Conservation (phyloP, 2,797 vertebrate species). For the Siniperca undulata region DNA sequence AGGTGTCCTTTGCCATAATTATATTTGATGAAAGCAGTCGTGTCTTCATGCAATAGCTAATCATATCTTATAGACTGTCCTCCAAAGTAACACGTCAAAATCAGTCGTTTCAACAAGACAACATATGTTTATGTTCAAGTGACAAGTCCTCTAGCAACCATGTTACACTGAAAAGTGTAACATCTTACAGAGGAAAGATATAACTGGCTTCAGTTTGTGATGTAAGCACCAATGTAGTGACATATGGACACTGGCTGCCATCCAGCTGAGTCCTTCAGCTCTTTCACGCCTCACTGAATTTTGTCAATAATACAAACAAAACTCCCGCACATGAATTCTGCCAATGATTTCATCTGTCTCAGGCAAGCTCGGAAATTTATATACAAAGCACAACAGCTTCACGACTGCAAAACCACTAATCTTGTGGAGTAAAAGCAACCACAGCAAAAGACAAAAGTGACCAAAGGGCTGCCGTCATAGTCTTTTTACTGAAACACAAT, state of each 20-base stretch:
- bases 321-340: conserved; percentile 15
- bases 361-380: not conserved
- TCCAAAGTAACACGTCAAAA: too few relatives aligned
- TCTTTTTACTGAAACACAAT: not conserved
- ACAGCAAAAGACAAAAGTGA: not conserved
- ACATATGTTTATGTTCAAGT: too few relatives aligned
- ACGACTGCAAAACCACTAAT: not conserved
- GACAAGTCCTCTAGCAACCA: too few relatives aligned
- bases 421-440: not conserved
- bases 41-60: too few relatives aligned
- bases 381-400: conserved; percentile 2
- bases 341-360: conserved; percentile 18
- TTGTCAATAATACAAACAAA: conserved; percentile 48
- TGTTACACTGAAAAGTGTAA: not conserved
- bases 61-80: too few relatives aligned
- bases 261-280: conserved; percentile 43
- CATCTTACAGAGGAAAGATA: not conserved
- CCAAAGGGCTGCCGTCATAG: not conserved
- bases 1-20: too few relatives aligned
- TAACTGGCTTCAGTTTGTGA: not conserved
- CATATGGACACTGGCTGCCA: conserved; percentile 32
- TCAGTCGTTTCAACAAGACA: too few relatives aligned
- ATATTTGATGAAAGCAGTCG: too few relatives aligned
- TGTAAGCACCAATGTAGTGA: conserved; percentile 3
- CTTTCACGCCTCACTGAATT: conserved; percentile 25